These are phyloP conservation scores for Thelaira solivaga DNA, from an alignment of 2,888 invertebrate genomes.

Conservation along the genomic window DNA sequence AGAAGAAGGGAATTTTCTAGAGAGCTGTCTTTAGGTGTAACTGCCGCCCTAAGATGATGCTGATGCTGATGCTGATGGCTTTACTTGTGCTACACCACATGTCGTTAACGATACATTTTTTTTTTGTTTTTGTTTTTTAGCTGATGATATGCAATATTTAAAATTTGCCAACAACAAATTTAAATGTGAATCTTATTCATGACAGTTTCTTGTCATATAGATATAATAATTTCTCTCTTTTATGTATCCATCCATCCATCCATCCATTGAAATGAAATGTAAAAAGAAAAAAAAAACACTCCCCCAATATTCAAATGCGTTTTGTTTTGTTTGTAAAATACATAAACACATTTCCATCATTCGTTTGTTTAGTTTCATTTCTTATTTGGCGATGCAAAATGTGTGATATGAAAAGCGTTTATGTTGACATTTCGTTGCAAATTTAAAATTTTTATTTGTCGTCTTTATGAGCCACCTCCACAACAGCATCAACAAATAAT, in stretches of 20 bases:
- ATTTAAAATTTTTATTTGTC: neutral
- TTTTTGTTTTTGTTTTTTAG: constrained; percentile 48
- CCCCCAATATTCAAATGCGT: constrained; percentile 1
- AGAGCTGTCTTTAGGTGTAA: constrained; percentile 30
- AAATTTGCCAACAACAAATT: constrained; percentile 26
- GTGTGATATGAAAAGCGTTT: neutral
- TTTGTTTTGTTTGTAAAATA: neutral
- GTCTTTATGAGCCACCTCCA: constrained; percentile 27
- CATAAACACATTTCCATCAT: neutral
- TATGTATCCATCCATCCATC: neutral
- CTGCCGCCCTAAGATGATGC: constrained; percentile 25
- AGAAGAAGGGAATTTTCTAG: constrained; percentile 6
- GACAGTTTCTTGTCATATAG: constrained; percentile 57
- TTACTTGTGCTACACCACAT: constrained; percentile 16
- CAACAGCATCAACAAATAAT: constrained; percentile 12
- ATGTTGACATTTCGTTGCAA: constrained; percentile 5
- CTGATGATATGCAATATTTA: constrained; percentile 50
- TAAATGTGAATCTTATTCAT: constrained; percentile 31
- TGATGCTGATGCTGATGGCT: constrained; percentile 29
- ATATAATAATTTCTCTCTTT: constrained; percentile 55
- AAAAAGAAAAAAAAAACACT: too few relatives aligned
- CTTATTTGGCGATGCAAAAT: neutral
- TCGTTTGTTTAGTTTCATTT: neutral
- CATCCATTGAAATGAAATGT: neutral
- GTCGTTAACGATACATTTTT: constrained; percentile 16